Conservation (phyloP, 2,888 invertebrate species). For the Clivina fossor region DNA sequence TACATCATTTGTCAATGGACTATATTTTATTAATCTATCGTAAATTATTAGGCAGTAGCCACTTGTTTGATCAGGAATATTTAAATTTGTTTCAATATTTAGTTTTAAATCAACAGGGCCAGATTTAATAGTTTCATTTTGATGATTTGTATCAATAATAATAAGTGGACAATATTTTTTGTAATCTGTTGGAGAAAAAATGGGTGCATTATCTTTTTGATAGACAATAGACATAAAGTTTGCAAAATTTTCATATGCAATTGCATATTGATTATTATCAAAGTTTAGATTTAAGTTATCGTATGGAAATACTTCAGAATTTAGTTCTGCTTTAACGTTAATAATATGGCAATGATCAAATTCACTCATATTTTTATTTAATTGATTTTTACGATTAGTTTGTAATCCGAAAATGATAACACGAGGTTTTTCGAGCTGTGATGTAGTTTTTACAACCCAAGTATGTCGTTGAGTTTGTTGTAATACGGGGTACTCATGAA, state of each 20-base stretch:
- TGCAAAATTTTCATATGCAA: constrained; percentile 43
- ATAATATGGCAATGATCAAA: constrained; percentile 44
- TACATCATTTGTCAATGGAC: constrained; percentile 37
- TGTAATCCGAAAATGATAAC: constrained; percentile 49
- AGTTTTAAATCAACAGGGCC: constrained; percentile 37
- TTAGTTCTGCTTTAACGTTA: constrained; percentile 47
- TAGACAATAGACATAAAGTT: constrained; percentile 42
- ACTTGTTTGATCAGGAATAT: constrained; percentile 37
- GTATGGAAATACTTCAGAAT: constrained; percentile 48
- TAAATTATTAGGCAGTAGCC: constrained; percentile 43
- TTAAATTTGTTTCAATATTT: constrained; percentile 37
- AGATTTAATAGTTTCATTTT: too few species aligned
- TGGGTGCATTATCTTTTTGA: constrained; percentile 34
- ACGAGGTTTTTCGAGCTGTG: constrained; percentile 47
- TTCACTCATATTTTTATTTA: constrained; percentile 38
- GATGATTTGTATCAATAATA: constrained; percentile 34
- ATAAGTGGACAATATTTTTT: constrained; percentile 27
- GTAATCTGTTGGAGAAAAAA: constrained; percentile 24
- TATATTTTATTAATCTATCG: constrained; percentile 38
- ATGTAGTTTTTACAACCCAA: constrained; percentile 45
- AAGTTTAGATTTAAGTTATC: constrained; percentile 46
- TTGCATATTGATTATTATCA: constrained; percentile 40
- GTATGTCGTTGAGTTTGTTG: constrained; percentile 44
- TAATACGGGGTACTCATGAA: constrained; percentile 48
- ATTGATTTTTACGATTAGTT: constrained; percentile 46